Base-by-base conservation (phyloP, 2,113 vertebrate species). In the Pantherophis guttatus region DNA sequence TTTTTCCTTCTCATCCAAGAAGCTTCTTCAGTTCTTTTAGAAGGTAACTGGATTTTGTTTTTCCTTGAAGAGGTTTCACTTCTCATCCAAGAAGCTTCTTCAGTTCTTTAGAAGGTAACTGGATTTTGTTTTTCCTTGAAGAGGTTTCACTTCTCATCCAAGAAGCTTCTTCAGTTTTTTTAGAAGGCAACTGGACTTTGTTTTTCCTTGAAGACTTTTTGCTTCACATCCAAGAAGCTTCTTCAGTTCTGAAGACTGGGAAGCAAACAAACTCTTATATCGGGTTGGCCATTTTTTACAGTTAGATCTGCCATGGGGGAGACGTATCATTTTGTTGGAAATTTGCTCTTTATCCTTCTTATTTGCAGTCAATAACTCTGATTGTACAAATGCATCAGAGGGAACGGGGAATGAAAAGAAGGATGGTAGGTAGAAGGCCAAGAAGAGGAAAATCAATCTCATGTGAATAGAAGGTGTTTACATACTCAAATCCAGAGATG, bases 361-460 rank as follows among this genome's bases (percentile, higher is more conserved):
- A 96, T 96, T 95, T 86, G 0, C 94, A 96, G 92, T 96, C 0
- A 0, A 92, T 93, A 95, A 96, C 97, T 97, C 95, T 93, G 95
- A 95, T 97, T 97, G 96, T 97, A 95, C 94, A 97, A 97, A 97
- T 96, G 96, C 95, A 97, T 97, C 96, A 97, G 96, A 93, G 97
- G 95, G 95, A 21, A 39, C 0, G 33, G 70, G 33, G 70, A 19
- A 81, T 81, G 5, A 81, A 39, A 81, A 81, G 70, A 81, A 29
- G 52, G 13, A 8, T 0, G 57, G 39, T 48, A 2, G 0, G 2
- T 3, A 44, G 10, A 39, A 44, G 21, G 13, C 9, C n/a, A 2
- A 58, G 55, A 1, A 23, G 3, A n/a, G 5, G 55, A 96, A 96
- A 97, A 97, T 97, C 97, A 96, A 97, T 97, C 97, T 93, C 96